Base-by-base conservation (phyloP, 2,888 invertebrate genomes). In the Alcis repandata region DNA sequence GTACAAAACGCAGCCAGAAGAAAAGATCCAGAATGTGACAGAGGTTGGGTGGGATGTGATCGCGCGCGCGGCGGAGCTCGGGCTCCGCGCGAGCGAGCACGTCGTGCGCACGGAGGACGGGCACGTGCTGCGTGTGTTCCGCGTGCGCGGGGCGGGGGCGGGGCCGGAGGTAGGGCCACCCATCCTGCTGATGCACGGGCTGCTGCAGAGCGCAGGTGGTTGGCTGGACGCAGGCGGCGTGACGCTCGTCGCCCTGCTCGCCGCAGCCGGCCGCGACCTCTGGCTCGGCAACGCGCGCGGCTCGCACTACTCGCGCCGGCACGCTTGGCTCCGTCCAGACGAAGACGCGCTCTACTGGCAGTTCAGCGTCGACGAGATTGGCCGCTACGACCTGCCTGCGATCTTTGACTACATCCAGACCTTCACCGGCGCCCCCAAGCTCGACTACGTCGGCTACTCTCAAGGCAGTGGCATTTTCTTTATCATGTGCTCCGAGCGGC, bases 341-440 rank as follows among this genome's bases (percentile, higher is more conserved):
- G 74, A 63, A 22, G 88, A 94, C 46, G 40, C 76, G 2, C 78
- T 87, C 41, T 95, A 91, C 78, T 95, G 95, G 95, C 78, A 94
- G 41, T 95, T 95, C 72, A 96, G 95, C 61, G 96, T 95, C 91
- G 96, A 98, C 79, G 95, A 97, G 79, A 96, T 97, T 78, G 97
- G 96, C 0, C 80, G 89, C 19, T 95, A 94, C 74, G 98, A 98
- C 83, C 77, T 98, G 1, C 97, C 98, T 1, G 95, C 96, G 0
- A 80, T 81, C 49, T 78, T 91, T 0, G 88, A 91, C 61, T 86
- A 87, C 36, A 81, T 91, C 0, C 60, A 90, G 10, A 63, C 78
- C 1, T 62, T 78, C 2, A 88, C 89, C 0, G 70, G 74, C 1
- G 64, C 70, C 1, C 63, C 73, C 0, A 86, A 83, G 27, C 52